Conservation (phyloP, 2,113 vertebrate species). For the Gymnarchus niloticus region DNA sequence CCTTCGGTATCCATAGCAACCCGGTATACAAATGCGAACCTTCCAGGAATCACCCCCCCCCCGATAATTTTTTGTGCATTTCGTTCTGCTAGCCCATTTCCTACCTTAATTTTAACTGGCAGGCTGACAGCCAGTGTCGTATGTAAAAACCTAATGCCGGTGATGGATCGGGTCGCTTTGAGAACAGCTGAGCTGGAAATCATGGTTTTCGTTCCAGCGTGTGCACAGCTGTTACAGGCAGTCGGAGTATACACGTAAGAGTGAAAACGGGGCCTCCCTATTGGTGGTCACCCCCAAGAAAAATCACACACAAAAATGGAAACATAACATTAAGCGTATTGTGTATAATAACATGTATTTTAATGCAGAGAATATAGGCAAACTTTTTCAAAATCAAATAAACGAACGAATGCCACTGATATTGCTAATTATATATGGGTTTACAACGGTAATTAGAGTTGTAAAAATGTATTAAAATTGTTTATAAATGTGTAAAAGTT, state of each 20-base stretch:
- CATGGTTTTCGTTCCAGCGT: constrained; percentile 22
- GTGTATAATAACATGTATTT: background rate
- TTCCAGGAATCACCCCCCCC: background rate
- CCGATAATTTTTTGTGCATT: background rate
- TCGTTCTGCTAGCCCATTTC: background rate
- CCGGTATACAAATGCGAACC: too few species aligned
- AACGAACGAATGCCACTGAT: background rate
- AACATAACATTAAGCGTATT: background rate
- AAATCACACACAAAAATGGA: too few species aligned
- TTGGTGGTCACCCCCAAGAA: too few species aligned
- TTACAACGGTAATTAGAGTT: background rate
- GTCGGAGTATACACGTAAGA: too few species aligned
- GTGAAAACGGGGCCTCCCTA: too few species aligned
- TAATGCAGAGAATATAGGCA: background rate
- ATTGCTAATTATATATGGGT: background rate
- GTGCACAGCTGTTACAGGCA: too few species aligned
- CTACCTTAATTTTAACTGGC: constrained; percentile 66
- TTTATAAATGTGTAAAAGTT: background rate
- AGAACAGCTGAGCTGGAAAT: constrained; percentile 21
- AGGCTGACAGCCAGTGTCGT: constrained; percentile 39
- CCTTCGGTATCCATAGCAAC: too few species aligned
- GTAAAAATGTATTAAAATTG: background rate
- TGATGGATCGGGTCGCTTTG: constrained; percentile 21
- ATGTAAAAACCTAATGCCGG: constrained; percentile 38
- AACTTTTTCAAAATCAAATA: background rate